phyloP scores from a whole-genome alignment of 2,797 vertebrate genomes.

The Phataginus tetradactyla region DNA sequence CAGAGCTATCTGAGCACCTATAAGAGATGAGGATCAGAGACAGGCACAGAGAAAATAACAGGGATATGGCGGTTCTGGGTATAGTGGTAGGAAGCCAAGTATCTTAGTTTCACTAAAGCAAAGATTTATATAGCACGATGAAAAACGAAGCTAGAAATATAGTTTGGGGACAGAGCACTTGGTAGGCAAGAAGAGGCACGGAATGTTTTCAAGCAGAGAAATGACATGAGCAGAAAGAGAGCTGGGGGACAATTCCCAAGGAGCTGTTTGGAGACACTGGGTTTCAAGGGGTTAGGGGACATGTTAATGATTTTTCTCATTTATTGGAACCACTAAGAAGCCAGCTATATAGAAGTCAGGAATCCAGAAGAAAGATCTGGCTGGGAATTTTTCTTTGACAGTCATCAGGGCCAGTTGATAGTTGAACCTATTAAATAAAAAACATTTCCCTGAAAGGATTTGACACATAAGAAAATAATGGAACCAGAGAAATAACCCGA shows the following conservation, averaged over 20 bases:
- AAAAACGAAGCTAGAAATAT: not conserved
- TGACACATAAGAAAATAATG: not conserved
- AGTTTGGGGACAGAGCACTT: not conserved
- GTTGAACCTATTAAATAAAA: not conserved
- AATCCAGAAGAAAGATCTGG: not conserved
- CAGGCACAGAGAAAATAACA: not conserved
- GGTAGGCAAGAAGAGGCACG: not conserved
- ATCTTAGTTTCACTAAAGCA: not conserved
- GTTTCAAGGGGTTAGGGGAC: not conserved
- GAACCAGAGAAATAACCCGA: not conserved
- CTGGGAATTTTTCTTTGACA: not conserved
- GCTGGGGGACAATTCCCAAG: not conserved
- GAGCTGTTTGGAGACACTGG: not conserved
- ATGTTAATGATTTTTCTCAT: not conserved
- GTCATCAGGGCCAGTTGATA: not conserved
- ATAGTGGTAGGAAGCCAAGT: not conserved
- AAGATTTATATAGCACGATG: not conserved
- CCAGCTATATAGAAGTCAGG: not conserved
- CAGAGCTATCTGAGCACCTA: not conserved
- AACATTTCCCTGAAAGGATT: not conserved
- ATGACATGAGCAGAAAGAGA: not conserved
- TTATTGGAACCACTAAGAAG: not conserved
- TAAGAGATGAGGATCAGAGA: not conserved
- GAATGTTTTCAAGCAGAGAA: not conserved
- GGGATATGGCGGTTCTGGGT: not conserved